Percentiles rank a stretch among this genome's conserved stretches.
These are phyloP conservation scores for Pseudochromis fuscus DNA, from an alignment of 2,797 vertebrate genomes.

Conservation along the genomic window DNA sequence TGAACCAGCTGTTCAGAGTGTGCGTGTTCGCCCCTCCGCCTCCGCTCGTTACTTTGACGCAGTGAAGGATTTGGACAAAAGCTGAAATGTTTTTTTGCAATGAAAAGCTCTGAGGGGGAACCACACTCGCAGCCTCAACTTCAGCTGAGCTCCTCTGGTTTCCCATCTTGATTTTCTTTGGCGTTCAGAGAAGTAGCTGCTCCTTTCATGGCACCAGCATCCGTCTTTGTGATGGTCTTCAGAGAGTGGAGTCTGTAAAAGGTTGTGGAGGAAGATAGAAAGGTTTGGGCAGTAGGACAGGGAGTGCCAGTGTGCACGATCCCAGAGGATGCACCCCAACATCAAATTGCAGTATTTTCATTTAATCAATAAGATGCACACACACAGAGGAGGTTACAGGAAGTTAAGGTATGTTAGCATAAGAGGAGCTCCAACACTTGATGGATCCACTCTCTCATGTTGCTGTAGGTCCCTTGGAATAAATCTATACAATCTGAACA, in stretches of 20 bases:
- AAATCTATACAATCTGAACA: constrained; percentile 10
- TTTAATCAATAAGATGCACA: no score
- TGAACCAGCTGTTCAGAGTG: constrained; percentile 71
- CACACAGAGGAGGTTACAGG: no score
- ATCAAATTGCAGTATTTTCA: no score
- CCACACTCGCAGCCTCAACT: constrained; percentile 11
- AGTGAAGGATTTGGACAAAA: constrained; percentile 23
- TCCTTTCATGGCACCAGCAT: background rate
- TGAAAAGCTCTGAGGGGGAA: background rate
- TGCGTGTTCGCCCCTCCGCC: background rate
- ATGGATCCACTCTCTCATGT: background rate
- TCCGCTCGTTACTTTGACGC: constrained; percentile 11
- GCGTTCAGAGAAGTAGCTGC: background rate
- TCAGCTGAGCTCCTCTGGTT: background rate
- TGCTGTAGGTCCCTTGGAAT: background rate
- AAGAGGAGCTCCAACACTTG: background rate
- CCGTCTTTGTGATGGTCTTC: constrained; percentile 3
- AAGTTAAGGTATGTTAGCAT: background rate
- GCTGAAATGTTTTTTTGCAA: constrained; percentile 28
- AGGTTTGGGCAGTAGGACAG: no score
- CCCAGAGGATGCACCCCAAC: no score
- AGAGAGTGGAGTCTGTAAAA: background rate
- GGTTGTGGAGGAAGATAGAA: no score
- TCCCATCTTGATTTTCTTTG: background rate
- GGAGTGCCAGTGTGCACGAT: no score